Evolutionary conservation across 2,797 vertebrate species (phyloP).

Genomic region (Cryptoblepharus egeriae): DNA sequence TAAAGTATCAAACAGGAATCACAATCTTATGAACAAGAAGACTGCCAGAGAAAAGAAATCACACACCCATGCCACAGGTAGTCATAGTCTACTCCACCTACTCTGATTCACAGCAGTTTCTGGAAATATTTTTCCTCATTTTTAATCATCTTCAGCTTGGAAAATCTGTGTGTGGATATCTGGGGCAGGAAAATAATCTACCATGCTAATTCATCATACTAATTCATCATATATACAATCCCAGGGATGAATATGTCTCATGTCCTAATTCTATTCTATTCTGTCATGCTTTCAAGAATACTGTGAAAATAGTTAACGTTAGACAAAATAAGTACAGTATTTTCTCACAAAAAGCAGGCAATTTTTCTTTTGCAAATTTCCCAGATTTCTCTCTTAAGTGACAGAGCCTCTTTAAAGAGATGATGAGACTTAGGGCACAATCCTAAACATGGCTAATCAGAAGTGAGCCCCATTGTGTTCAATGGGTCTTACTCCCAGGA

Average conservation of each 20-base stretch:
- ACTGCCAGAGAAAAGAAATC: background rate
- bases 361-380: background rate
- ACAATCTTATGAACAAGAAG: background rate
- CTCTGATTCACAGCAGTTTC: conserved; percentile 5
- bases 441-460: no score
- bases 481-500: no score
- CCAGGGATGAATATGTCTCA: no score
- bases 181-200: background rate
- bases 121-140: background rate
- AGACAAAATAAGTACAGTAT: no score
- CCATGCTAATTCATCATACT: background rate
- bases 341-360: conserved; percentile 6
- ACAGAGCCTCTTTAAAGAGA: background rate
- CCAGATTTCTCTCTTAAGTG: background rate
- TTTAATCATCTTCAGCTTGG: background rate
- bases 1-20: background rate
- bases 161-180: background rate
- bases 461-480: no score
- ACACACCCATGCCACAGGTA: background rate
- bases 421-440: no score
- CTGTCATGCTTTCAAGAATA: background rate
- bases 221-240: background rate
- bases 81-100: background rate
- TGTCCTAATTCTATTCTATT: no score
- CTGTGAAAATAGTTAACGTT: background rate